Base-by-base conservation (phyloP, 2,888 invertebrate genomes). In the Zelleria hepariella region DNA sequence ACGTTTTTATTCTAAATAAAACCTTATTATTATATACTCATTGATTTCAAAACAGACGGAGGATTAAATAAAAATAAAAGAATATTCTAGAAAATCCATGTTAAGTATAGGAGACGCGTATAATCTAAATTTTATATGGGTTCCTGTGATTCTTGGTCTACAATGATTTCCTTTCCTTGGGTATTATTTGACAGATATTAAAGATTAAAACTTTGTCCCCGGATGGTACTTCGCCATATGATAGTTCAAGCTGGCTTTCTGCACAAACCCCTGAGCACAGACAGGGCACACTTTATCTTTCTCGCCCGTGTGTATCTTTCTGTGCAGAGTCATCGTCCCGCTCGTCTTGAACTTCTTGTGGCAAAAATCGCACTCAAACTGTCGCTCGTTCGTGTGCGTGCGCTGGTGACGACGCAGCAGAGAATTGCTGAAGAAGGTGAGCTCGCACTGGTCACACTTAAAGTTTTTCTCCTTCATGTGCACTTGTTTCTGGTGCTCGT, bases 191-290 rank as follows among this genome's bases (percentile, higher is more conserved):
- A n/a, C n/a, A n/a, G n/a, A n/a, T n/a, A n/a, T n/a, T n/a, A n/a
- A n/a, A 58, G 20, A n/a, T 52, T 25, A 55, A 57, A 59, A 25
- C 21, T 25, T 8, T 49, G 54, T 42, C 60, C 67, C 42, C 64
- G 67, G 64, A 48, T 71, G 68, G n/a, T 66, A 65, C 58, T 67
- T 71, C n/a, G n/a, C 48, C 65, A 71, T 67, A 27, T 73, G 71
- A 59, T 67, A 69, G 48, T 70, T 69, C n/a, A 70, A 54, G n/a
- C 71, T 71, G 2, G 67, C 64, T 58, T 65, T 66, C 57, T 64
- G 62, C 5, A 63, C 64, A 59, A 65, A 68, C n/a, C 60, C 61
- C 60, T 69, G 69, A 0, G 65, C 57, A 48, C 62, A 62, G 2
- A 60, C 42, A n/a, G 24, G 42, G 51, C 62, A 64, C 21, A 59